Evolutionary conservation across 2,113 vertebrate species (phyloP), one percentile per base, ranked within the genome.

Genomic region (Speoplatyrhinus poulsoni): DNA sequence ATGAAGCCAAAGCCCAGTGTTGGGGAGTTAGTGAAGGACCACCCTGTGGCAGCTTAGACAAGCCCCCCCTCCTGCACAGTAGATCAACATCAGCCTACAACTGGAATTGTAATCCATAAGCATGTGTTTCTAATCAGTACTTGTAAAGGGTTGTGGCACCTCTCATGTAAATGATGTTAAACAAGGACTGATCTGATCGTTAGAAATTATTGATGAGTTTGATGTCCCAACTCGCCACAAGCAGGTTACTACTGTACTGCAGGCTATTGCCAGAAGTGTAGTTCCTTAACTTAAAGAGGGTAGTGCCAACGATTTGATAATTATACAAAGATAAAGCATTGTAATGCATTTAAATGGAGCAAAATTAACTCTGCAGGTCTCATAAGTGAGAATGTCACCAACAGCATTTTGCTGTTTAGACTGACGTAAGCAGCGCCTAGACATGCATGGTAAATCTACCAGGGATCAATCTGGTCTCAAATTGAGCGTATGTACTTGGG

Each of bases 191-290:
- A 50, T 4, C 49, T 4, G 10, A 50, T 4, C 12, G 13, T 50
- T 50, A 12, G 49, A 50, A 55, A 64, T 60, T 66, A 16, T 52
- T 47, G 36, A 62, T 61, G 36, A 12, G n/a, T 61, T 11, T 10
- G 9, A 46, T 48, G 62, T 52, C 66, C 62, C 55, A 48, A 77
- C 47, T 26, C 49, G 70, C 60, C 52, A 55, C 3, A 17, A 7
- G 2, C 54, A 19, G 54, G n/a, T 26, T 26, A 26, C 17, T 55
- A 16, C 54, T 16, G 16, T 55, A 16, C 54, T 16, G 26, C 16
- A 9, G 2, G n/a, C 7, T 26, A 26, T 55, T 55, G 54, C 19
- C 19, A 57, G 4, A 57, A 11, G 17, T 57, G 16, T 50, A 50
- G 3, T 12, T 50, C 10, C 11, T 50, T 50, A 1, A 50, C 10